Percentiles rank a stretch among this genome's conserved stretches.
Evolutionary conservation across 2,113 vertebrate genomes (phyloP).

Genomic region (Macquaria ambigua): DNA sequence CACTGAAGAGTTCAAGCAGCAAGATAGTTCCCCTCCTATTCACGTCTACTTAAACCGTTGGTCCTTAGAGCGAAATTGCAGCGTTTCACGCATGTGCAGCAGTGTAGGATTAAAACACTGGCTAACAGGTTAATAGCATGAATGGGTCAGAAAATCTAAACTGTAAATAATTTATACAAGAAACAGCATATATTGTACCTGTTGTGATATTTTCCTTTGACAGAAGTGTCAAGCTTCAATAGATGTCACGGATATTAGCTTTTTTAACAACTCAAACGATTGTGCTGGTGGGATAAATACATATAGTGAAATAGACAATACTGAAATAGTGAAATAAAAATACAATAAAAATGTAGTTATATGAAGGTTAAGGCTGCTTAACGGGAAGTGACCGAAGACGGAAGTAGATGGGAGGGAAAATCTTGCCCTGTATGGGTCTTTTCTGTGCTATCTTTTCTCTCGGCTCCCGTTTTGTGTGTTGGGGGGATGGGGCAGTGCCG

Average conservation of each 20-base stretch:
- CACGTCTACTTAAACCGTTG: rapidly evolving
- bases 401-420: conserved; percentile 33
- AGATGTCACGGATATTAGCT: not conserved
- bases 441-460: conserved; percentile 49
- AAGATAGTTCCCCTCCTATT: conserved; percentile 45
- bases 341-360: no score
- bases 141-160: not conserved
- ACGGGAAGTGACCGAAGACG: conserved; percentile 18
- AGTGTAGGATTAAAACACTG: rapidly evolving
- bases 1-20: not conserved
- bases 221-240: not conserved
- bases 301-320: no score
- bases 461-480: conserved; percentile 76
- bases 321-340: no score
- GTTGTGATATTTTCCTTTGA: not conserved
- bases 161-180: not conserved
- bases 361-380: rapidly evolving
- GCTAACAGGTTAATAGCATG: not conserved
- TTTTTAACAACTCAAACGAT: not conserved
- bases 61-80: not conserved
- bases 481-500: conserved; percentile 84
- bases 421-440: conserved; percentile 29
- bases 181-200: not conserved
- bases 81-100: not conserved
- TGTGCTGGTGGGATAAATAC: not conserved